Conservation (phyloP, 2,113 vertebrate genomes). For the Nerophis ophidion region DNA sequence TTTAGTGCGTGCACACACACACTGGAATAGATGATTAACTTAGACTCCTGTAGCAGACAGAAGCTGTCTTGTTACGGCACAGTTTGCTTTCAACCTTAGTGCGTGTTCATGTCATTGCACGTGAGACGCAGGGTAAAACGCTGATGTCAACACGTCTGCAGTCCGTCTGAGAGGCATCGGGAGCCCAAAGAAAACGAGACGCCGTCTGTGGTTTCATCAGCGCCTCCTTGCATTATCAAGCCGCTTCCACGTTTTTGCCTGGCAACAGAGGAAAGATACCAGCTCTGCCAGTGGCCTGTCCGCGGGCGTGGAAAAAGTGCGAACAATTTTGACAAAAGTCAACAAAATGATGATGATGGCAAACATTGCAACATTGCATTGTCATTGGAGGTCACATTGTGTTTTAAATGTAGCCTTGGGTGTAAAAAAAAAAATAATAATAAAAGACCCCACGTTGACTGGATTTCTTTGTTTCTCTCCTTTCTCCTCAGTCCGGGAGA, state of each 20-base stretch:
- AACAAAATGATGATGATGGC: neutral
- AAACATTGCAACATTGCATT: neutral
- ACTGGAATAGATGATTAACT: slow-evolving; percentile 22
- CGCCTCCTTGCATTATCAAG: neutral
- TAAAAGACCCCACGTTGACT: neutral
- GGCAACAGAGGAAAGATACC: slow-evolving; percentile 36
- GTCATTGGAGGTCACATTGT: neutral
- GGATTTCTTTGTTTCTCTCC: neutral
- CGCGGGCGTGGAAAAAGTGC: slow-evolving; percentile 4
- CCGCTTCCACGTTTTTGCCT: slow-evolving; percentile 33
- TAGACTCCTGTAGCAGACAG: slow-evolving; percentile 11
- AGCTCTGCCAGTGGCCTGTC: slow-evolving; percentile 13
- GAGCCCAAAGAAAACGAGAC: neutral
- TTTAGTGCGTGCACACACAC: neutral
- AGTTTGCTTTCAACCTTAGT: neutral
- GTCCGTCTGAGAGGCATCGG: neutral
- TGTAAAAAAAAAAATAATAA: too few relatives aligned
- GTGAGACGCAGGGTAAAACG: neutral
- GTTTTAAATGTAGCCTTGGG: too few relatives aligned
- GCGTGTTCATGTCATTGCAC: neutral
- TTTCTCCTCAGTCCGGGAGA: neutral
- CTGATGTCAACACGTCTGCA: neutral
- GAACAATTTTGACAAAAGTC: neutral
- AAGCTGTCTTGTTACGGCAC: slow-evolving; percentile 2
- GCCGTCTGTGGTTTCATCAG: slow-evolving; percentile 5